Evolutionary conservation across 2,888 invertebrate species (phyloP), one percentile per base, ranked within the genome.

Genomic region (Elysia crispata): DNA sequence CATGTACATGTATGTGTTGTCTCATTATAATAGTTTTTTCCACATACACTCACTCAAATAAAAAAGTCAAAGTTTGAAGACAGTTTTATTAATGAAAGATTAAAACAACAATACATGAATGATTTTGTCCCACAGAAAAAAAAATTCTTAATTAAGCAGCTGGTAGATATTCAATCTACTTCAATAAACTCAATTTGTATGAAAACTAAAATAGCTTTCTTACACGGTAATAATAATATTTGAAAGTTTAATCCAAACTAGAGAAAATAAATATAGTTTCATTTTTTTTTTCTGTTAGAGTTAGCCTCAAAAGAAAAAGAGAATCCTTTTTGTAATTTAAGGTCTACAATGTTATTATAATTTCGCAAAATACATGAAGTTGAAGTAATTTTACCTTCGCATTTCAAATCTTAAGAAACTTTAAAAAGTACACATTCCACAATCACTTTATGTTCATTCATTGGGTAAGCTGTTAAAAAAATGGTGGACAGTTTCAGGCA

Each of bases 401-500:
- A 5, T 60, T 60, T 23, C 5, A 23, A 5, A 23, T 23, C 20
- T 23, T 8, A 23, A 20, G 20, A 23, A 20, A 60, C 3, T 23
- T 60, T 20, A 23, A 23, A 60, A 60, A 15, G 60, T 60, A 8
- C 15, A 60, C 60, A 8, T 60, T 60, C 15, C 60, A 23, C 60
- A 15, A 5, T 60, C 15, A 60, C 8, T 6, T 18, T 60, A 8
- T 60, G 60, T 60, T 60, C 15, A 23, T 60, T 60, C 15, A 60
- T 60, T 60, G 60, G 60, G 60, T 60, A 60, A 60, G 60, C 60
- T 60, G 60, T 60, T 18, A 60, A 60, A 60, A 23, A 60, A 60
- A 60, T 60, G 60, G 60, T 60, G 60, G 60, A 60, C 60, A 60
- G 60, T 8, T 60, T 60, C 60, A 60, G 60, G 60, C 60, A 23